phyloP scores from a whole-genome alignment of 1,140 invertebrate genomes.

The Halictus rubicundus region DNA sequence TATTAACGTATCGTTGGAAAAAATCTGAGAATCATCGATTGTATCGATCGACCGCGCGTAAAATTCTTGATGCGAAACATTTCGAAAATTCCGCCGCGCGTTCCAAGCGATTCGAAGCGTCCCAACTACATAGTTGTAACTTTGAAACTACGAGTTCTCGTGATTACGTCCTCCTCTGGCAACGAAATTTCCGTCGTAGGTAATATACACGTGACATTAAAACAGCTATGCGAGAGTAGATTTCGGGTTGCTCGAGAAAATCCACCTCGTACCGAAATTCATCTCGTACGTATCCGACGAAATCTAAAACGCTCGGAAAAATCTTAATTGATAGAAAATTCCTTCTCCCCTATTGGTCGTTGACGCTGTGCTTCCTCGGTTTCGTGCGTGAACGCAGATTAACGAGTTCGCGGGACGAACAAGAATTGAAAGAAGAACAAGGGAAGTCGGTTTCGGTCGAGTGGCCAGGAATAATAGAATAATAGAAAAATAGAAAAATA shows the following conservation, averaged over 20 bases:
- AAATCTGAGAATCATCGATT: too few species aligned
- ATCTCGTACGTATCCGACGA: not conserved
- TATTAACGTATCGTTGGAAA: too few species aligned
- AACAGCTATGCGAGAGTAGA: too few species aligned
- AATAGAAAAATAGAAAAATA: too few species aligned
- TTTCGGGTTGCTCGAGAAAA: constrained; percentile 23
- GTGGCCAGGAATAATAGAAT: too few species aligned
- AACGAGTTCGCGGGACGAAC: too few species aligned
- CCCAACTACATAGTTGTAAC: constrained; percentile 16
- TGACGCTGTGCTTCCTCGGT: too few species aligned
- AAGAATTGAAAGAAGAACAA: too few species aligned
- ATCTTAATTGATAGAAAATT: too few species aligned
- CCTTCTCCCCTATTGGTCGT: too few species aligned
- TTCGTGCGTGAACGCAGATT: too few species aligned
- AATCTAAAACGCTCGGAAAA: constrained; percentile 1
- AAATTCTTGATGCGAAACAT: not conserved
- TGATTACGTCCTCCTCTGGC: constrained; percentile 4
- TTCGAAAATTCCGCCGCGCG: not conserved
- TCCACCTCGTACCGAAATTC: not conserved
- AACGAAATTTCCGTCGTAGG: constrained; percentile 8
- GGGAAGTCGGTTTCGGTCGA: too few species aligned
- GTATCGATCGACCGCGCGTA: not conserved
- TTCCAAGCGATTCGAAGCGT: constrained; percentile 2
- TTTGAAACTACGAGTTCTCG: constrained; percentile 2
- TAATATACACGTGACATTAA: constrained; percentile 15